phyloP scores from a whole-genome alignment of 1,140 invertebrate genomes.

The Drosophila cardini region DNA sequence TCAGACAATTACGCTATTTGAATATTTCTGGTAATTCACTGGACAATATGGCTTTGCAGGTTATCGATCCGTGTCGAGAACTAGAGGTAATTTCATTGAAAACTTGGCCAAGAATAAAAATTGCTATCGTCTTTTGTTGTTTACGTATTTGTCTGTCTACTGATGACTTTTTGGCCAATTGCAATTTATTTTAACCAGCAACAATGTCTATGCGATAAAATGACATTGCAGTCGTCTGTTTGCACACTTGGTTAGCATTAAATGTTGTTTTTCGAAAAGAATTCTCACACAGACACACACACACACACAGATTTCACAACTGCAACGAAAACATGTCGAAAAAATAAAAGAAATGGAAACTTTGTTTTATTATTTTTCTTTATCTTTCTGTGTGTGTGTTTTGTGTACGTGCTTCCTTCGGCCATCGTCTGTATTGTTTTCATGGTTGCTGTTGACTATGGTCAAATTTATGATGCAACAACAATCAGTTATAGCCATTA shows the following conservation, averaged over 20 bases:
- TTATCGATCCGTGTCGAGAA: slow-evolving; percentile 81
- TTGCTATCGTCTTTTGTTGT: slow-evolving; percentile 12
- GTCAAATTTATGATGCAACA: slow-evolving; percentile 62
- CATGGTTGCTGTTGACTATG: slow-evolving; percentile 41
- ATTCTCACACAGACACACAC: slow-evolving; percentile 18
- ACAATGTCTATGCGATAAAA: slow-evolving; percentile 40
- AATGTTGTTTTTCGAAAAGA: slow-evolving; percentile 29
- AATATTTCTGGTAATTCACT: slow-evolving; percentile 87
- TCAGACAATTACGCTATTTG: slow-evolving; percentile 85
- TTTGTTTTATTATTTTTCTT: slow-evolving; percentile 11
- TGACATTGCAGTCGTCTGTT: slow-evolving; percentile 44
- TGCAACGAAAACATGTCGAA: slow-evolving; percentile 41
- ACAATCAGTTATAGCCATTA: slow-evolving; percentile 78
- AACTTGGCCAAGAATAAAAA: no score
- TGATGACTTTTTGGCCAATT: slow-evolving; percentile 67
- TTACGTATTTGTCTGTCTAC: slow-evolving; percentile 35
- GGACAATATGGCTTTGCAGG: slow-evolving; percentile 82
- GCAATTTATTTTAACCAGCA: slow-evolving; percentile 60
- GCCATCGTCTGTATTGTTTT: slow-evolving; percentile 7
- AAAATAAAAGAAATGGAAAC: slow-evolving; percentile 11
- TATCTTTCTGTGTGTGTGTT: slow-evolving; percentile 27
- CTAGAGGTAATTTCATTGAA: slow-evolving; percentile 78
- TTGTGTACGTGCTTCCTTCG: slow-evolving; percentile 41
- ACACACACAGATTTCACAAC: slow-evolving; percentile 11
- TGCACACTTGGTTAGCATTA: slow-evolving; percentile 58